Percentiles rank a stretch among this genome's conserved stretches.
These are phyloP conservation scores for Rhadina sibilatrix DNA, from an alignment of 2,113 vertebrate genomes.

Conservation along the genomic window DNA sequence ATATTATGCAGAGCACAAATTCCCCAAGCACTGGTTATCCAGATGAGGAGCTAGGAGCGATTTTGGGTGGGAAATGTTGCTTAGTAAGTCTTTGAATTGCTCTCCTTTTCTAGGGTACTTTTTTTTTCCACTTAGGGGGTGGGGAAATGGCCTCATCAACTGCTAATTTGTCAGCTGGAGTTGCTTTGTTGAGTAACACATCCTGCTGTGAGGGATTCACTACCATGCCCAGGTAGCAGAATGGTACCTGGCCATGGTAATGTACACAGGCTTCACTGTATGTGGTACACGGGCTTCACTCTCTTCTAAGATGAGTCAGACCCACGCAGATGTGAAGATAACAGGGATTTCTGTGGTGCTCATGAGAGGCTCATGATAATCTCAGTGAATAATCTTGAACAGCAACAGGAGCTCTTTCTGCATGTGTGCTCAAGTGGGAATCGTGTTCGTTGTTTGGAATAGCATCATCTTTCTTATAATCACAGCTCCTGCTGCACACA, in stretches of 20 bases:
- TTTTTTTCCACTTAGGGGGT: not conserved
- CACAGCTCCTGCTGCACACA: not conserved
- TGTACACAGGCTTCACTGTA: too few relatives aligned
- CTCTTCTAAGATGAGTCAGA: not conserved
- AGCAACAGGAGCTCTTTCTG: not conserved
- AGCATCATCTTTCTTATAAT: not conserved
- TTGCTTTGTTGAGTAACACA: not conserved
- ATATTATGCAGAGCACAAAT: not conserved
- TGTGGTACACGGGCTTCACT: not conserved
- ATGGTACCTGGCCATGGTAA: too few relatives aligned
- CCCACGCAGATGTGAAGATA: not conserved
- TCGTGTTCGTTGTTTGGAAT: not conserved
- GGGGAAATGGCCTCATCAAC: not conserved
- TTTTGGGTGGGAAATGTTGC: not conserved
- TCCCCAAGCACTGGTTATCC: not conserved
- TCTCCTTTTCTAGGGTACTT: not conserved
- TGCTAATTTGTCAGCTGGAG: not conserved
- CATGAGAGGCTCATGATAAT: not conserved
- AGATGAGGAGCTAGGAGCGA: not conserved
- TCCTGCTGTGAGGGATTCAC: not conserved
- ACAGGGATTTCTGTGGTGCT: not conserved
- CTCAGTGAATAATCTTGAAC: not conserved
- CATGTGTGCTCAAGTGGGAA: not conserved
- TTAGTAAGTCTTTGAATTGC: not conserved
- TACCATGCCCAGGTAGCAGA: not conserved